Evolutionary conservation across 2,113 vertebrate species (phyloP), one percentile per base, ranked within the genome.

Genomic region (Maccullochella peelii): DNA sequence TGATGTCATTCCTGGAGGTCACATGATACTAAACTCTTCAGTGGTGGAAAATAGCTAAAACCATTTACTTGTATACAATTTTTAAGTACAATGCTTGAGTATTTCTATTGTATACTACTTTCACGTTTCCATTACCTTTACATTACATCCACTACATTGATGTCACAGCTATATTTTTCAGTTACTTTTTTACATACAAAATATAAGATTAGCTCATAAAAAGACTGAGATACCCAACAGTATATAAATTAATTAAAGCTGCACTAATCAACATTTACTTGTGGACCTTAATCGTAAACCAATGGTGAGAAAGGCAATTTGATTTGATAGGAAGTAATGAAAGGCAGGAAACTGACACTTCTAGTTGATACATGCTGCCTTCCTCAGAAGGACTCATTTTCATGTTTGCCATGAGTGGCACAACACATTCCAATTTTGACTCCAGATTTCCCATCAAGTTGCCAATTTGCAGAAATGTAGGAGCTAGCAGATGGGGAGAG

Each of bases 401-500:
- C 50, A 8, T 47, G 23, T 77, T 65, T 62, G 38, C 54, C 2
- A 2, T 59, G 52, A 87, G 33, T 77, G 59, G 69, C 78, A 83
- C 57, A 55, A 61, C 66, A 78, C 63, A 42, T 27, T 44, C 65
- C 76, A 80, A 62, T 83, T 88, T 86, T 73, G 33, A n/a, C 80
- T 76, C 76, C 82, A 73, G 57, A 81, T 84, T 90, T 87, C 58
- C 80, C 79, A 88, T 92, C 85, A 86, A 82, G 67, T 79, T 69
- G 61, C 77, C 84, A 87, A 84, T 92, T 92, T 92, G 76, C 78
- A 49, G 52, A 86, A 81, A 54, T 54, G 49, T 40, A 36, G 18
- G 54, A 75, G 44, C 40, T 6, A 16, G 27, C 87, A 92, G 86
- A 89, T 89, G 81, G 63, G 20, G n/a, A 25, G 63, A 49, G 77